Percentiles rank a stretch among this genome's conserved stretches.
These are phyloP conservation scores for Neopipo cinnamomea DNA, from an alignment of 2,113 vertebrate species.

Conservation along the genomic window DNA sequence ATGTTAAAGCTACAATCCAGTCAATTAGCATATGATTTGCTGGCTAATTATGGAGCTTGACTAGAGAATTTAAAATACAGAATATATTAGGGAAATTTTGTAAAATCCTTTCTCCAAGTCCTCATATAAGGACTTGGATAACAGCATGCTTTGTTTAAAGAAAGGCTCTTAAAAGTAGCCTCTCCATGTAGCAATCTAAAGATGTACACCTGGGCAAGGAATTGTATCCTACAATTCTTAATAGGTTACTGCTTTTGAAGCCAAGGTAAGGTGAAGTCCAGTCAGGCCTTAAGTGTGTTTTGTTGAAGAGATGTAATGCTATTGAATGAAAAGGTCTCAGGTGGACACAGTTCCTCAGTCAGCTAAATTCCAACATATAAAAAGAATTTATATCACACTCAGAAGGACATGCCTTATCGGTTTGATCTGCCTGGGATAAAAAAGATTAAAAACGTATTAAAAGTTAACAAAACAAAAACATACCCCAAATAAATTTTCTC, in stretches of 20 bases:
- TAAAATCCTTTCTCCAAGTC: not conserved
- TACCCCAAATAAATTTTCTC: rapidly evolving
- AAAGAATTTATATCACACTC: not conserved
- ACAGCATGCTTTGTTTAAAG: not conserved
- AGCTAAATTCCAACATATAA: not conserved
- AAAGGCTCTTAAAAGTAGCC: not conserved
- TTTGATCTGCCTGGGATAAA: not conserved
- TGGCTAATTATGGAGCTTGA: not conserved
- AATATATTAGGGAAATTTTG: not conserved
- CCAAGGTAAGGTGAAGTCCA: not conserved
- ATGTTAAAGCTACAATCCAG: not conserved
- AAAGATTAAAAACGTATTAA: not conserved
- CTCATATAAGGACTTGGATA: not conserved
- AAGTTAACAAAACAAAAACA: not conserved
- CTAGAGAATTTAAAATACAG: not conserved
- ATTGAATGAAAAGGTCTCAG: not conserved
- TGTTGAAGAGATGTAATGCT: not conserved
- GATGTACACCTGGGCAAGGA: not conserved
- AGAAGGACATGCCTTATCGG: not conserved
- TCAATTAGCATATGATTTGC: not conserved
- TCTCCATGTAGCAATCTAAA: rapidly evolving
- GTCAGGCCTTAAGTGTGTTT: not conserved
- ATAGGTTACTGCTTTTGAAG: not conserved
- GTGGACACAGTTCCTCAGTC: not conserved
- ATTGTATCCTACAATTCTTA: not conserved